These are phyloP conservation scores for Acronicta aceris DNA, from an alignment of 2,888 invertebrate species.

Conservation along the genomic window DNA sequence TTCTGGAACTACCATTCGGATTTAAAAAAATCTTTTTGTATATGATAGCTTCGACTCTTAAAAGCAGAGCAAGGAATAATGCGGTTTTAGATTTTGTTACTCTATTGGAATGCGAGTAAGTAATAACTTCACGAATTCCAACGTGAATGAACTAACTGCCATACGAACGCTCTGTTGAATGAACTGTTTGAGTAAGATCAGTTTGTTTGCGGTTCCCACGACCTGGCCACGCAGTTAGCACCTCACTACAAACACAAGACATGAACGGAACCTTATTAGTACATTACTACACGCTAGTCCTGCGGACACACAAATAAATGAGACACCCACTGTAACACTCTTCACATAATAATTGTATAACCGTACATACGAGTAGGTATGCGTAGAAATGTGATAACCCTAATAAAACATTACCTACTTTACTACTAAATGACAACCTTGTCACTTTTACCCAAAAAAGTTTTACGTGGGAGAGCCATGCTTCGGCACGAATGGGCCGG, in stretches of 20 bases:
- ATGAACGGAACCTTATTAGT: slow-evolving; percentile 54
- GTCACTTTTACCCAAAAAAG: too few relatives aligned
- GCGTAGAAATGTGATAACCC: neutral
- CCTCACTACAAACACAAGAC: slow-evolving; percentile 63
- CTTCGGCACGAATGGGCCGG: too few relatives aligned
- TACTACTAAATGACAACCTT: too few relatives aligned
- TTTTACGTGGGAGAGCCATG: too few relatives aligned
- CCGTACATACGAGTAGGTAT: slow-evolving; percentile 1
- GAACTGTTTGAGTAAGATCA: slow-evolving; percentile 55
- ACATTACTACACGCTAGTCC: slow-evolving; percentile 46
- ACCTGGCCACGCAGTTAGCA: slow-evolving; percentile 77
- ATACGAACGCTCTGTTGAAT: slow-evolving; percentile 45
- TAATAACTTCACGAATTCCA: slow-evolving; percentile 8
- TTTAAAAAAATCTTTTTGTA: too few relatives aligned
- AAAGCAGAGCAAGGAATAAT: too few relatives aligned
- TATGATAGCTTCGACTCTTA: too few relatives aligned
- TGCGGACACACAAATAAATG: slow-evolving; percentile 30
- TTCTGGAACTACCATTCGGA: too few relatives aligned
- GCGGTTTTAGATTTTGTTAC: too few relatives aligned
- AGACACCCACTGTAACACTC: slow-evolving; percentile 1
- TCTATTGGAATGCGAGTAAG: too few relatives aligned
- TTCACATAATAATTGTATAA: neutral
- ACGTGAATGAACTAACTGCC: slow-evolving; percentile 50
- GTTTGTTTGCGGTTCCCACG: slow-evolving; percentile 83
- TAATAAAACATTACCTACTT: neutral